Evolutionary conservation across 1,140 invertebrate genomes (phyloP).

Genomic region (Stegodyphus dumicola): DNA sequence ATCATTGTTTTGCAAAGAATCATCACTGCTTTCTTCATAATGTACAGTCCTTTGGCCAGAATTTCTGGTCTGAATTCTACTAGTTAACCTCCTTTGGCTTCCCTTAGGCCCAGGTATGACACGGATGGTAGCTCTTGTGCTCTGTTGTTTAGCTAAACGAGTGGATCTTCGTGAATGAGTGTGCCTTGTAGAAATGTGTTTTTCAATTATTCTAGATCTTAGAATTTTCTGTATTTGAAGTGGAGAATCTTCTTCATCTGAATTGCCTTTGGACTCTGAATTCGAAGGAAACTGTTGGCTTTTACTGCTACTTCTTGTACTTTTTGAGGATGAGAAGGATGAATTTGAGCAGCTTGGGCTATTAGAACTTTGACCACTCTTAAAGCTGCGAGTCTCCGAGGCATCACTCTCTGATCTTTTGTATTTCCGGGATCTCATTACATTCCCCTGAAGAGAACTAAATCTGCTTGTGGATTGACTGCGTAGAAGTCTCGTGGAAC

Average conservation of each 20-base stretch:
- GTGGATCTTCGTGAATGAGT: neutral
- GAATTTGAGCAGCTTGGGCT: neutral
- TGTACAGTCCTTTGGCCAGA: conserved; percentile 67
- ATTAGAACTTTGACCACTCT: conserved; percentile 20
- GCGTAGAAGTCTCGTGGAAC: neutral
- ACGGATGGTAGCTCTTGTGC: conserved; percentile 52
- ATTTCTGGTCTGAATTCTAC: conserved; percentile 65
- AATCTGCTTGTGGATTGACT: neutral
- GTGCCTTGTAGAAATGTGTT: too few relatives aligned
- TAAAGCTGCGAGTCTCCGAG: conserved; percentile 6
- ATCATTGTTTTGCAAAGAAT: conserved; percentile 65
- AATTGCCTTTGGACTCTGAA: conserved; percentile 12
- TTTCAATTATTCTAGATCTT: too few relatives aligned
- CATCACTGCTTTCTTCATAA: conserved; percentile 66
- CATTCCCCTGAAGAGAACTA: neutral
- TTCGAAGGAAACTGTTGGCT: neutral
- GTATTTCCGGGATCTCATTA: neutral
- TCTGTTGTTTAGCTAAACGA: conserved; percentile 62
- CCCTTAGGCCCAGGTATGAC: conserved; percentile 8
- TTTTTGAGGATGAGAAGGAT: neutral
- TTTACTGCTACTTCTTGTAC: neutral
- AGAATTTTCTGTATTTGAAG: too few relatives aligned
- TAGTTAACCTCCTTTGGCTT: neutral
- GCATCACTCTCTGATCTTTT: conserved; percentile 30
- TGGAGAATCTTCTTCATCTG: neutral